Evolutionary conservation across 2,113 vertebrate genomes (phyloP).

Genomic region (Pimephales promelas): DNA sequence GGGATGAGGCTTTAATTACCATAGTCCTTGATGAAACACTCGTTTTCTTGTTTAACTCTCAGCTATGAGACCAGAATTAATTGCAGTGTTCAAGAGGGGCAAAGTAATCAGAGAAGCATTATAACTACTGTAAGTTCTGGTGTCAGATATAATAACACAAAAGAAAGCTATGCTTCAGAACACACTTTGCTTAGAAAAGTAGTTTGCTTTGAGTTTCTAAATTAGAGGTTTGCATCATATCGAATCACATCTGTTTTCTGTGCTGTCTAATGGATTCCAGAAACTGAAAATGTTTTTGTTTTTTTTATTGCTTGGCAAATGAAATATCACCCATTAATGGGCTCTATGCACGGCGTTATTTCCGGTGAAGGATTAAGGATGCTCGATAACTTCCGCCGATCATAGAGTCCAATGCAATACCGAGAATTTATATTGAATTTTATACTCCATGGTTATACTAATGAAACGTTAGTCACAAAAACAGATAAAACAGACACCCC

Average conservation of each 20-base stretch:
- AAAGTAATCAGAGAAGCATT: conserved; percentile 22
- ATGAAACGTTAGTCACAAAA: no score
- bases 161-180: conserved; percentile 16
- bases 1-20: conserved; percentile 34
- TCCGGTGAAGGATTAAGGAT: no score
- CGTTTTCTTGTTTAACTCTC: conserved; percentile 28
- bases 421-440: no score
- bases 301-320: conserved; percentile 3
- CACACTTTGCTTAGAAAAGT: neutral
- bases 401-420: no score
- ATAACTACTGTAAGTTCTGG: conserved; percentile 24
- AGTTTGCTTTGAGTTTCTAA: neutral
- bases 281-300: neutral
- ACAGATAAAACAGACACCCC: no score
- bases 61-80: conserved; percentile 30
- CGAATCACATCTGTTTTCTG: neutral
- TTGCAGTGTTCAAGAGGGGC: neutral
- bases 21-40: conserved; percentile 19
- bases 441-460: no score
- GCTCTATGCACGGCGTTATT: no score
- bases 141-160: conserved; percentile 6
- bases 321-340: neutral
- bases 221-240: neutral
- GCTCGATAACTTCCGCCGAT: no score
- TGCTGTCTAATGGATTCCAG: neutral